Conservation (phyloP, 2,797 vertebrate genomes). For the Mus minutoides region DNA sequence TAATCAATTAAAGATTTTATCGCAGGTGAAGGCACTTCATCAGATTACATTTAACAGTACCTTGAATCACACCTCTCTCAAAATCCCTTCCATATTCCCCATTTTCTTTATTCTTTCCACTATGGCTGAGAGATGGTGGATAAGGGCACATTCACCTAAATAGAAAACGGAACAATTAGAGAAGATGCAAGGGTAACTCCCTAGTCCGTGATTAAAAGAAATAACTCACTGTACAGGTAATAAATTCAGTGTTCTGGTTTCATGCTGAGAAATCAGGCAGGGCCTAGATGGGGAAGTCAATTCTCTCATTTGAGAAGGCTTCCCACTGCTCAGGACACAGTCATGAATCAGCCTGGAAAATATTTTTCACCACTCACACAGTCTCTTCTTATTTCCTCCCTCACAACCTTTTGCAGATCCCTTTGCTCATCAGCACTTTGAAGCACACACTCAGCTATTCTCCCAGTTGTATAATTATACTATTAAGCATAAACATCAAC, state of each 20-base stretch:
- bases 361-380: conserved; percentile 42
- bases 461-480: not conserved
- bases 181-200: not conserved
- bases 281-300: conserved; percentile 43
- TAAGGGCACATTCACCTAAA: not conserved
- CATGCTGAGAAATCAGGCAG: conserved; percentile 50
- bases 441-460: not conserved
- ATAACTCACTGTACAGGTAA: conserved; percentile 65
- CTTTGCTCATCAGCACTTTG: not conserved
- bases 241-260: conserved; percentile 61
- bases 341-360: conserved; percentile 61
- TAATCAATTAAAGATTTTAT: not conserved
- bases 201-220: conserved; percentile 63
- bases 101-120: not conserved
- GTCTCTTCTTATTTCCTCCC: conserved; percentile 31
- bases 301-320: conserved; percentile 55
- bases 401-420: not conserved
- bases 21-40: not conserved
- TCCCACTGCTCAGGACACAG: conserved; percentile 52
- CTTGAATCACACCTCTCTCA: not conserved
- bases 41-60: conserved; percentile 2
- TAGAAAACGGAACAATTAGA: conserved; percentile 47
- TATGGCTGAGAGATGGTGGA: not conserved
- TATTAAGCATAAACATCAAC: not conserved
- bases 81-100: not conserved